These are phyloP conservation scores for Panagrolaimus sp. DNA, from an alignment of 1,140 invertebrate genomes.

Conservation along the genomic window DNA sequence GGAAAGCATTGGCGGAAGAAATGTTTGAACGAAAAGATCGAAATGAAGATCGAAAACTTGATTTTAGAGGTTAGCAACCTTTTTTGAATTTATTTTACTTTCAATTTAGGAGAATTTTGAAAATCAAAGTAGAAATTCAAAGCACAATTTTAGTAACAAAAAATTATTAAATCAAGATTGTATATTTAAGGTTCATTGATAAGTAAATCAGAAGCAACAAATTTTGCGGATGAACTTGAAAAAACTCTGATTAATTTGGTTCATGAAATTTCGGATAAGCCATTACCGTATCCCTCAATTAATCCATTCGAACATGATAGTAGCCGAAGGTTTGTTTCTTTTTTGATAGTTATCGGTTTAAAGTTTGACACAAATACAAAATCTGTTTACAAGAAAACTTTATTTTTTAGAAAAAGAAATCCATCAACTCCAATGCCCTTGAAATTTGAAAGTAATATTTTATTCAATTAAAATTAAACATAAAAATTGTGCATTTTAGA, in stretches of 20 bases:
- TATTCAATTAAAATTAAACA: background rate
- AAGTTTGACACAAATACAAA: background rate
- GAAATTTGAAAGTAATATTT: background rate
- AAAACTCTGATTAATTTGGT: constrained; percentile 7
- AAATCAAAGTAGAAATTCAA: too few relatives aligned
- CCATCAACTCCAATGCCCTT: background rate
- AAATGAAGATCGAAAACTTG: background rate
- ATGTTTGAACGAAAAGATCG: background rate
- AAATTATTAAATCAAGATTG: background rate
- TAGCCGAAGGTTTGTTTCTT: background rate
- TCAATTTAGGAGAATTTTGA: too few relatives aligned
- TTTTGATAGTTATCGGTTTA: background rate
- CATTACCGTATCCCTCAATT: background rate
- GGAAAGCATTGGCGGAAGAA: background rate
- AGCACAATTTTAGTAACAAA: too few relatives aligned
- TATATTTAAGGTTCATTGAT: constrained; percentile 1
- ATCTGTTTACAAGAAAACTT: too few relatives aligned
- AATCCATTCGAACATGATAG: constrained; percentile 9
- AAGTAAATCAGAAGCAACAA: background rate
- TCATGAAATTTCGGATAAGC: constrained; percentile 3
- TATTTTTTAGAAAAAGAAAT: background rate
- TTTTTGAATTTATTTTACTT: background rate
- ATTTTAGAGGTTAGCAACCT: background rate
- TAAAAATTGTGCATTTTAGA: background rate
- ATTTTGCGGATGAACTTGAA: background rate